These are phyloP conservation scores for Acrocyrtus sp. DNA, from an alignment of 2,888 invertebrate genomes.

Conservation along the genomic window DNA sequence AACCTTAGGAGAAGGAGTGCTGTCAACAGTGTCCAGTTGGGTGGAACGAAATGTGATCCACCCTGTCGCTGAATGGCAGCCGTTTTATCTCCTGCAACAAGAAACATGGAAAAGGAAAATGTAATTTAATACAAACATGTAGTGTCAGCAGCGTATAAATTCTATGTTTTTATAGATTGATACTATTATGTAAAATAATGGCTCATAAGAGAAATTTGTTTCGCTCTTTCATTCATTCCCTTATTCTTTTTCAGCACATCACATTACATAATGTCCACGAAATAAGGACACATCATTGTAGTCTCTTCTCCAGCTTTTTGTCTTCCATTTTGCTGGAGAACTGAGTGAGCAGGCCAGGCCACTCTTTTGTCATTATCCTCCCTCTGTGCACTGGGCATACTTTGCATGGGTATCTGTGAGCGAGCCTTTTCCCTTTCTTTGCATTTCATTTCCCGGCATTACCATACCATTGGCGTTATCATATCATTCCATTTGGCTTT, in stretches of 20 bases:
- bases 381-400: no score
- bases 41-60: conserved; percentile 62
- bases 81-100: conserved; percentile 63
- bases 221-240: background rate
- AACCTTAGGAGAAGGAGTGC: conserved; percentile 52
- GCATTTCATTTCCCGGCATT: background rate
- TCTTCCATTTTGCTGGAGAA: background rate
- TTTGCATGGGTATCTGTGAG: background rate
- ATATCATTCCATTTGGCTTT: no score
- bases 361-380: no score
- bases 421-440: background rate
- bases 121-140: conserved; percentile 37
- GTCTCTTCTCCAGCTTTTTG: background rate
- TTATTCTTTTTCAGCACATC: background rate
- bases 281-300: background rate
- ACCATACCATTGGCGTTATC: background rate
- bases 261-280: background rate
- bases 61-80: conserved; percentile 63
- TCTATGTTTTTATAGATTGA: background rate
- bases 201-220: background rate
- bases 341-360: no score
- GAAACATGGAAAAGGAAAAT: conserved; percentile 46
- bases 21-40: conserved; percentile 59
- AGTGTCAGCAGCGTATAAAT: background rate
- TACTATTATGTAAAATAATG: background rate